Evolutionary conservation across 2,113 vertebrate species (phyloP).

Genomic region (Edolisoma coerulescens): DNA sequence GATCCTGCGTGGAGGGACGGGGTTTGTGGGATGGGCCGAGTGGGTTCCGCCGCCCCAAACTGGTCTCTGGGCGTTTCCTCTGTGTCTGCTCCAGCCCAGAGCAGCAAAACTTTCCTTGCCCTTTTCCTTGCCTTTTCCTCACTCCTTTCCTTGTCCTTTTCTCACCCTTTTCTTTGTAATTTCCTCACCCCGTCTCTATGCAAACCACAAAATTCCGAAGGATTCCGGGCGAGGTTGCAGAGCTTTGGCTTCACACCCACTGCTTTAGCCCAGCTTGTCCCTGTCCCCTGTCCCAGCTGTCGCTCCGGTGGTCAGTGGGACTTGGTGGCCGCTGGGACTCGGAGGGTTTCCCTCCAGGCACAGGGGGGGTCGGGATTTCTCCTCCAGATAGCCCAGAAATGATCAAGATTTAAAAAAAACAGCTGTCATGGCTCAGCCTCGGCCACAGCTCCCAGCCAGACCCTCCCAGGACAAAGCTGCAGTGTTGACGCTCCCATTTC

Average conservation of each 20-base stretch:
- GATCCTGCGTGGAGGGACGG: accelerated
- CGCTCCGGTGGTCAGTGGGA: accelerated
- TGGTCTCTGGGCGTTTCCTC: accelerated
- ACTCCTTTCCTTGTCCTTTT: neutral
- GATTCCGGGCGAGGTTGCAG: neutral
- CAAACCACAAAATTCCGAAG: neutral
- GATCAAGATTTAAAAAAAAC: neutral
- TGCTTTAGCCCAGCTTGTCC: neutral
- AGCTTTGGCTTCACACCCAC: neutral
- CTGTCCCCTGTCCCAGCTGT: neutral
- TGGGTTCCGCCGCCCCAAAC: accelerated
- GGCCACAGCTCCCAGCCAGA: neutral
- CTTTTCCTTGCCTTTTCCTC: neutral
- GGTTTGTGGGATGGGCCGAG: neutral
- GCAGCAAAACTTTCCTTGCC: neutral
- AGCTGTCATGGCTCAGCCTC: neutral
- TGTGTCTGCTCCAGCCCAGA: neutral
- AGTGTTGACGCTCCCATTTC: accelerated
- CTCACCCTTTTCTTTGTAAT: neutral
- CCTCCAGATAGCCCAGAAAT: neutral
- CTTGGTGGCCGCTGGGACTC: neutral
- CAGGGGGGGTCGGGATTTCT: accelerated
- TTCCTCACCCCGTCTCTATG: neutral
- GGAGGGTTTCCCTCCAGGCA: neutral
- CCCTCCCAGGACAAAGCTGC: neutral